Percentiles rank a stretch among this genome's conserved stretches.
Conservation (phyloP, 2,888 invertebrate genomes). For the Leptura quadrifasciata region DNA sequence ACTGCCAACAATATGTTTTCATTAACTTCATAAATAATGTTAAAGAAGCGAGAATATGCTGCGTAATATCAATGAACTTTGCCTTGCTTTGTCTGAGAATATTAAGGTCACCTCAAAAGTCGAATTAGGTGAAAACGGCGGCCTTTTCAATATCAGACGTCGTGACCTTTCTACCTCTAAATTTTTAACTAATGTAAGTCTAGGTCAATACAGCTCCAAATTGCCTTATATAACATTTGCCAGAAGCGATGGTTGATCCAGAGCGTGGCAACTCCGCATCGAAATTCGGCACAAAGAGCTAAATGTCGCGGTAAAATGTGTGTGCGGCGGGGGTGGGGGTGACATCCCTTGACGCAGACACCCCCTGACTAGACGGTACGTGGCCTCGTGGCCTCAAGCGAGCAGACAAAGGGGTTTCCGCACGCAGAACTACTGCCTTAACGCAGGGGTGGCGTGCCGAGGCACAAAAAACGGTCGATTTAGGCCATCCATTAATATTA, state of each 20-base stretch:
- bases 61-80: no score
- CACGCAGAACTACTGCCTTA: conserved; percentile 44
- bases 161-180: conserved; percentile 21
- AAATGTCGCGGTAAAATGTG: conserved; percentile 33
- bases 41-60: no score
- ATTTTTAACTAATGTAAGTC: conserved; percentile 9
- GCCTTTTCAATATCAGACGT: background rate
- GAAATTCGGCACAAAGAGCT: conserved; percentile 42
- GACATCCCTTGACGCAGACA: conserved; percentile 39
- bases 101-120: background rate
- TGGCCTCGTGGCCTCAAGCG: conserved; percentile 58
- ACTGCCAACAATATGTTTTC: no score
- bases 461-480: conserved; percentile 26
- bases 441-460: conserved; percentile 19
- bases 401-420: conserved; percentile 60
- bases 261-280: conserved; percentile 26
- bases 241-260: background rate
- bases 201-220: background rate
- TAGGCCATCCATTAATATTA: conserved; percentile 30
- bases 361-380: conserved; percentile 57
- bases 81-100: background rate
- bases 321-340: conserved; percentile 29
- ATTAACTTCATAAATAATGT: no score
- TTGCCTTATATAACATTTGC: background rate
- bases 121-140: background rate